phyloP scores from a whole-genome alignment of 2,797 vertebrate species.

The Babyrousa celebensis region DNA sequence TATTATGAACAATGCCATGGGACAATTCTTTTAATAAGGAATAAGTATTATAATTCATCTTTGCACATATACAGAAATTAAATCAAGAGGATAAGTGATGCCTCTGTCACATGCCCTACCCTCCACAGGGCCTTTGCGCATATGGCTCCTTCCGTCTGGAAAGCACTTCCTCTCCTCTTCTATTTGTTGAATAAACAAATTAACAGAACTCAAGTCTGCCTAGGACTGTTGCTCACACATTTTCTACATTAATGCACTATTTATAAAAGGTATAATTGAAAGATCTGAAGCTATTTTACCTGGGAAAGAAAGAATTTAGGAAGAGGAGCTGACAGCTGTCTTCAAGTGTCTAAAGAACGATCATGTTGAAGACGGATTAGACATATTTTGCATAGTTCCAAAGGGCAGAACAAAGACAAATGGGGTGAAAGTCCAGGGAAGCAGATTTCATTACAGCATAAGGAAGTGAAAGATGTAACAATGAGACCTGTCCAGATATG shows the following conservation, averaged over 20 bases:
- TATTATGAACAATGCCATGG: not conserved
- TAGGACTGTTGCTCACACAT: not conserved
- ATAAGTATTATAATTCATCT: not conserved
- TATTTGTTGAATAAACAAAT: constrained; percentile 25
- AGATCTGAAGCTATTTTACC: constrained; percentile 41
- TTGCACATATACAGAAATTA: not conserved
- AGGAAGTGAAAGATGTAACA: constrained; percentile 49
- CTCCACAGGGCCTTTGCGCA: not conserved
- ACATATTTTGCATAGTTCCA: constrained; percentile 13
- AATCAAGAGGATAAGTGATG: not conserved
- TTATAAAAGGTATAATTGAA: not conserved
- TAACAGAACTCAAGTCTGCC: not conserved
- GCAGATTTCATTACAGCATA: not conserved
- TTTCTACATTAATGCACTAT: not conserved
- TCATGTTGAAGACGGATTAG: not conserved
- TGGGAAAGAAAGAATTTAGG: constrained; percentile 49
- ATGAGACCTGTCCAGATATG: constrained; percentile 33
- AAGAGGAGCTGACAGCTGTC: constrained; percentile 11
- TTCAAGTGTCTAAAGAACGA: constrained; percentile 40
- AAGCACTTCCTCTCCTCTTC: not conserved
- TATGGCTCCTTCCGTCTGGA: not conserved
- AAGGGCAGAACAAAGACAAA: constrained; percentile 44
- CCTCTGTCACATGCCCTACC: not conserved
- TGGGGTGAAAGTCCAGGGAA: constrained; percentile 11
- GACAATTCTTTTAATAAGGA: not conserved